Base-by-base conservation (phyloP, 2,797 vertebrate genomes). In the Cetoscarus ocellatus region DNA sequence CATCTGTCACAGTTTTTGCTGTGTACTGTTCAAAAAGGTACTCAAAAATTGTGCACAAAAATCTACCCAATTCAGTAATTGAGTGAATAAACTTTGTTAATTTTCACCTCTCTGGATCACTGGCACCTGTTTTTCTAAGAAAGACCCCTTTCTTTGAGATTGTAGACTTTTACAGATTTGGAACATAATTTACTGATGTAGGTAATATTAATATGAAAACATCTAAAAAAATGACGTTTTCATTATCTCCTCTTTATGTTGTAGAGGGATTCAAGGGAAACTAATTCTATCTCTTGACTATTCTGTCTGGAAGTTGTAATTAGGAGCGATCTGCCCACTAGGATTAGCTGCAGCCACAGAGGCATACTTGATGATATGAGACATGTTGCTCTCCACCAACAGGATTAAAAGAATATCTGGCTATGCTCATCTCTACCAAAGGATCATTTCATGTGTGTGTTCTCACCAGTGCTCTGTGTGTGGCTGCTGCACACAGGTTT, bases 371-470 rank as follows among this genome's bases (percentile, higher is more conserved):
- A 88, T 83, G 72, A 57, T 63, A 42, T 64, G 57, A 80, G 88
- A 84, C 70, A 38, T 79, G 67, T 63, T 70, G 49, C 71, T 79
- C 65, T 84, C 77, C 64, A 75, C 42, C 1, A 67, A 67, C 58
- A 75, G 84, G 80, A 90, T 92, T 86, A 86, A 50, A 73, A 51
- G 71, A 84, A 84, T 77, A 86, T 86, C 86, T 90, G 86, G 86
- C 61, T 79, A 83, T 88, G 80, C 80, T 93, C 90, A 84, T 70
- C 47, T 40, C 54, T 51, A 48, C 62, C 62, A 62, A 39, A 45
- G 73, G 62, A 80, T 83, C 53, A 72, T 73, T 80, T 70, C 27
- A 78, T 62, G 73, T 83, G 80, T 83, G 82, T 80, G 79, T 70
- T 80, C 77, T 75, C 67, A 55, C 84, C 61, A 64, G 68, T 3